phyloP scores from a whole-genome alignment of 2,797 vertebrate species.

The Gobionotothen gibberifrons region DNA sequence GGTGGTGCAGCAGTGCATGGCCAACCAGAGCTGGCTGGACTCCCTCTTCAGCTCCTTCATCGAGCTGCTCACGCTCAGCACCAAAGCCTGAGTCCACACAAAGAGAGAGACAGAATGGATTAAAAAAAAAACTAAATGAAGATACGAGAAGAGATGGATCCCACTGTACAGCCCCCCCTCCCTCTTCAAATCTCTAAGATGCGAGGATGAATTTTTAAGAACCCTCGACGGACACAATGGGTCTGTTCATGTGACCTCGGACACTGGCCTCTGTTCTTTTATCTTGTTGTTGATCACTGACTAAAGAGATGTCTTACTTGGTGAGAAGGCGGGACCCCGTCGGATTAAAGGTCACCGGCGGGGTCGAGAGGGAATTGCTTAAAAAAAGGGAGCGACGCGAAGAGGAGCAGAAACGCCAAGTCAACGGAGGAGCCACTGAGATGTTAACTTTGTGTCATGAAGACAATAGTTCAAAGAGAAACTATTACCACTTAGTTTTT shows the following conservation, averaged over 20 bases:
- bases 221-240: conserved; percentile 63
- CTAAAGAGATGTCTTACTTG: conserved; percentile 74
- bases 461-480: conserved; percentile 82
- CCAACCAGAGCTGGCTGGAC: conserved; percentile 95
- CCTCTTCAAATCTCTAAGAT: conserved; percentile 71
- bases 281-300: conserved; percentile 78
- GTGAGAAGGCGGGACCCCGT: conserved; percentile 51
- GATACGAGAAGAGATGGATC: conserved; percentile 55
- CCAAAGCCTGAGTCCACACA: conserved; percentile 78
- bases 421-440: conserved; percentile 74
- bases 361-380: conserved; percentile 59
- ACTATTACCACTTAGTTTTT: conserved; percentile 88
- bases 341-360: conserved; percentile 48
- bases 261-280: conserved; percentile 74
- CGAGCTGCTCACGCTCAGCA: conserved; percentile 92
- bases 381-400: conserved; percentile 43
- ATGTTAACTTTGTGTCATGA: conserved; percentile 79
- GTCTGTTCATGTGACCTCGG: conserved; percentile 69
- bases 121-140: conserved; percentile 44
- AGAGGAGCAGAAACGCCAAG: conserved; percentile 67
- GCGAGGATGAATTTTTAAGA: conserved; percentile 69
- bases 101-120: conserved; percentile 25
- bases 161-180: conserved; percentile 74
- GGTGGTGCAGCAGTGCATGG: conserved; percentile 96
- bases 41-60: conserved; percentile 94